Evolutionary conservation across 2,113 vertebrate species (phyloP), one percentile per base, ranked within the genome.

Genomic region (Aramus guarauna): DNA sequence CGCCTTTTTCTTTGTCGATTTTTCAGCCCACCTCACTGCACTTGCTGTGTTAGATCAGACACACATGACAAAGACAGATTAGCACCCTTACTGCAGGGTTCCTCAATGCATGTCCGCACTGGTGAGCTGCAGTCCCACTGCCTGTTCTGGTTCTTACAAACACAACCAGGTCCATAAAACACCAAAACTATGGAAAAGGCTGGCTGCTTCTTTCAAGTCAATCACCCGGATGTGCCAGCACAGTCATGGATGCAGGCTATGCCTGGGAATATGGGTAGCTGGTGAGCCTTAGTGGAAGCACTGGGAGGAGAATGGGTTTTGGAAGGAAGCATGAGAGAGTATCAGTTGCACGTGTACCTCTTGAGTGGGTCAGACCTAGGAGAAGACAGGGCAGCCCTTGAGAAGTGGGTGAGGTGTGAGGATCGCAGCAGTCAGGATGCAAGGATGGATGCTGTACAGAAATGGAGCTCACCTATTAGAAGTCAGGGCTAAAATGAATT

Each of bases 371-470:
- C 43, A 63, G 43, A 32, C 15, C 36, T 41, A 27, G 48, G 63
- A 81, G 30, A 52, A 10, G 43, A 26, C 47, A 53, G 62, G 48
- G 24, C 27, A 52, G 63, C 6, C 22, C 55, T 27, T 11, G 36
- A 58, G 63, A 30, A 58, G 32, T 3, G 10, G 9, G 85, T 6
- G 6, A 36, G 24, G 37, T 1, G 1, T 0, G 2, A 86, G 29
- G 50, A 55, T 16, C 0, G 0, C 58, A 60, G 69, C 52, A 34
- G 32, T 27, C 19, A 29, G 45, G 32, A 21, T 58, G 9, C 18
- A 58, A 71, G 45, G 23, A 36, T 9, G 60, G 48, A 15, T 62
- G 26, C 60, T 79, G 34, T 18, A 15, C 50, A 41, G 73, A 83
- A 79, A 39, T 2, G 7, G 29, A 77, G 27, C 52, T 88, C 67